phyloP scores from a whole-genome alignment of 2,113 vertebrate species.

The Cyanoramphus novaezelandiae region DNA sequence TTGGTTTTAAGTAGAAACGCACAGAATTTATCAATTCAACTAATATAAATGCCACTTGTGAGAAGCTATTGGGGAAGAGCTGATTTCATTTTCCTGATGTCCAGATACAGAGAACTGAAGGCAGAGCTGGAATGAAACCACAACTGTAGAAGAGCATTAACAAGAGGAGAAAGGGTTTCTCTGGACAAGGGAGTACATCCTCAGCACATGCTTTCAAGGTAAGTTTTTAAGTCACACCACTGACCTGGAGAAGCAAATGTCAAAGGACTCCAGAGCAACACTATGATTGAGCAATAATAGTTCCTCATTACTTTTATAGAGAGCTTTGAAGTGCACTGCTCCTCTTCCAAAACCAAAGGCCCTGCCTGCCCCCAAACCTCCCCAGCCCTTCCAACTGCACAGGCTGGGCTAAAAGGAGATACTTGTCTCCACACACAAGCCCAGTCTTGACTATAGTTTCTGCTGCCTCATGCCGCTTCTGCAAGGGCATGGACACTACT shows the following conservation, averaged over 20 bases:
- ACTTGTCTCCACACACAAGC: background rate
- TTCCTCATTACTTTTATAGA: fast-evolving
- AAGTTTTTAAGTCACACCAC: background rate
- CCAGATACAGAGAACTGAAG: background rate
- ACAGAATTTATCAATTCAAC: background rate
- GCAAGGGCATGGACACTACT: background rate
- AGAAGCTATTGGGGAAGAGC: background rate
- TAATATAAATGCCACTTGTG: background rate
- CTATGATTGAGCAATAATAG: fast-evolving
- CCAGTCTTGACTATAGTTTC: background rate
- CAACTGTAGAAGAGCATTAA: background rate
- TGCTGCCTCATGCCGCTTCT: background rate
- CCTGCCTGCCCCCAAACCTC: background rate
- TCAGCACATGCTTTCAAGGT: background rate
- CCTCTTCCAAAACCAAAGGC: background rate
- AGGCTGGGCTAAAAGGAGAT: background rate
- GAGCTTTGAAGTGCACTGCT: background rate
- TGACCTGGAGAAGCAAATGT: background rate
- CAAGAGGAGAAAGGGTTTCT: background rate
- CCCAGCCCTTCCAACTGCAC: background rate
- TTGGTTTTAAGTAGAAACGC: background rate
- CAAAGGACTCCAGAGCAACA: background rate
- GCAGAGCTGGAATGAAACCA: background rate
- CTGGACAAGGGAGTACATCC: background rate
- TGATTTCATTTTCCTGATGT: background rate